Evolutionary conservation across 1,140 invertebrate species (phyloP).

Genomic region (Temnothorax nylanderi): DNA sequence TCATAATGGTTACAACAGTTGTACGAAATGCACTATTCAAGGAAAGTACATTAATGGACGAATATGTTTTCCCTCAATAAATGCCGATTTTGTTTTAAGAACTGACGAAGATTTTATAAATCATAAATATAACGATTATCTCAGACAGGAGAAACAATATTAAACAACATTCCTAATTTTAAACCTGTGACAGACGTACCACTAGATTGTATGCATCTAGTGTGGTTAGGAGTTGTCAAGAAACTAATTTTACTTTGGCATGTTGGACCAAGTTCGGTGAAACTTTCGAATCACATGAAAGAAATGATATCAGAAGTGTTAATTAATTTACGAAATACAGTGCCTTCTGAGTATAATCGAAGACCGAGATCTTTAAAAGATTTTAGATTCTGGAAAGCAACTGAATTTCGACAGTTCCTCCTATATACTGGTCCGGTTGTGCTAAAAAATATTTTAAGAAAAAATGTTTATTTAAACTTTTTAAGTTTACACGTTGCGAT

Average conservation of each 20-base stretch:
- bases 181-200: neutral
- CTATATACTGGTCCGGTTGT: neutral
- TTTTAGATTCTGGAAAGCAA: conserved; percentile 14
- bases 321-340: neutral
- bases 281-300: neutral
- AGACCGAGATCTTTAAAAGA: neutral
- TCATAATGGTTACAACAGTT: neutral
- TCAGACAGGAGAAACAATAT: neutral
- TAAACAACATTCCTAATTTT: conserved; percentile 2
- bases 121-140: neutral
- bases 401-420: neutral
- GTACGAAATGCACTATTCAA: neutral
- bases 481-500: neutral
- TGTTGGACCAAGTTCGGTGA: neutral
- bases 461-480: conserved; percentile 4
- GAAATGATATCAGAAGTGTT: neutral
- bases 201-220: neutral
- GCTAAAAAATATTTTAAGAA: neutral
- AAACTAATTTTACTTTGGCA: conserved; percentile 29
- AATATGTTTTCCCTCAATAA: neutral
- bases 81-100: neutral
- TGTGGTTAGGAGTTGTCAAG: neutral
- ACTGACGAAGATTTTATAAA: neutral
- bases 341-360: neutral
- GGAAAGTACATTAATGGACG: neutral